phyloP scores from a whole-genome alignment of 1,140 invertebrate species.

The Drosophila lowei region DNA sequence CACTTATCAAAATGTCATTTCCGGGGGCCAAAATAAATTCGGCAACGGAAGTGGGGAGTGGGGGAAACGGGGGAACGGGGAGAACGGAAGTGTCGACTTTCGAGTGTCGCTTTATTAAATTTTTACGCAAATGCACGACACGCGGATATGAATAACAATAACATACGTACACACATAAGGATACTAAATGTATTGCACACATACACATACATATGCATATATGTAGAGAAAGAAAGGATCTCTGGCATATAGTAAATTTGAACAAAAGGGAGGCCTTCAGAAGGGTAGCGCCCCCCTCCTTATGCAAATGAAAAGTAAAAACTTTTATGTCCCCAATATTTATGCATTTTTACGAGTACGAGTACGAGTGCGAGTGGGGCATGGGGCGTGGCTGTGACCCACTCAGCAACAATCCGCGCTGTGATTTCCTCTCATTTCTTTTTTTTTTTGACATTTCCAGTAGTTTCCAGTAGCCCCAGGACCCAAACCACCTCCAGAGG shows the following conservation, averaged over 20 bases:
- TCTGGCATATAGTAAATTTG: neutral
- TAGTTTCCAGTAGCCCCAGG: neutral
- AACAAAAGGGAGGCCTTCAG: conserved; percentile 6
- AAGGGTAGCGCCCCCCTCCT: conserved; percentile 1
- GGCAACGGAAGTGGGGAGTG: conserved; percentile 7
- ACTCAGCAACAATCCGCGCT: conserved; percentile 59
- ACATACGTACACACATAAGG: conserved; percentile 6
- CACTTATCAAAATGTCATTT: conserved; percentile 76
- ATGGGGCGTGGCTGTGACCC: conserved; percentile 43
- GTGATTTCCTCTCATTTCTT: conserved; percentile 50
- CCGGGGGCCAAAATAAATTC: conserved; percentile 37
- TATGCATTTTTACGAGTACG: conserved; percentile 24
- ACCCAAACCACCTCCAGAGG: neutral
- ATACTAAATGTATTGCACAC: too few relatives aligned
- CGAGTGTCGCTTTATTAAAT: conserved; percentile 79
- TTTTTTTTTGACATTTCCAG: conserved; percentile 67
- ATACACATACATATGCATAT: neutral
- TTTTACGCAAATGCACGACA: conserved; percentile 77
- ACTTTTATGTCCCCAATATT: conserved; percentile 70
- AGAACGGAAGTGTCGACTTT: conserved; percentile 41
- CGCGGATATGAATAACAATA: conserved; percentile 76
- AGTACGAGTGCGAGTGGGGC: neutral
- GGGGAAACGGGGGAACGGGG: neutral
- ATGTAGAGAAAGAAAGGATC: neutral
- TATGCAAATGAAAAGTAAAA: conserved; percentile 78